Evolutionary conservation across 2,797 vertebrate species (phyloP).

Genomic region (Poeciliopsis paucimaculata): DNA sequence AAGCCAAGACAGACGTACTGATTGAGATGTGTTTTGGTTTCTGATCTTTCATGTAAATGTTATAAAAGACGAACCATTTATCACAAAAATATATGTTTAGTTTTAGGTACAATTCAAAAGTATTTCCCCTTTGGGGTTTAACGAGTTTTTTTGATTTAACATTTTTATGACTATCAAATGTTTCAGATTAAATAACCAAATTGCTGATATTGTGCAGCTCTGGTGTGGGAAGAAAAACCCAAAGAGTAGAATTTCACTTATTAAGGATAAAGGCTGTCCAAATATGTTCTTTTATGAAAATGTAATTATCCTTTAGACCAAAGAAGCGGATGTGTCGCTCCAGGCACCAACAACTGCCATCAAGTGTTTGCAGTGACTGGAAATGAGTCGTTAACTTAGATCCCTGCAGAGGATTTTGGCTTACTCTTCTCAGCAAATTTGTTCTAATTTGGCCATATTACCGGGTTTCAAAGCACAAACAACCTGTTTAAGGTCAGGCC

Average conservation of each 20-base stretch:
- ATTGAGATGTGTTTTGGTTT: neutral
- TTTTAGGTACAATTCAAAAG: neutral
- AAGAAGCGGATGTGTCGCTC: neutral
- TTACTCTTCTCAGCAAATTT: neutral
- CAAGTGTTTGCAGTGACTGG: neutral
- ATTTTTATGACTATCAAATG: neutral
- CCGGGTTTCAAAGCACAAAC: neutral
- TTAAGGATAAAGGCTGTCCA: neutral
- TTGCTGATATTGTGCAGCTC: neutral
- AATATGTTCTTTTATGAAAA: neutral
- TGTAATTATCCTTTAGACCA: neutral
- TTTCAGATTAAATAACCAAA: neutral
- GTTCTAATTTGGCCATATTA: neutral
- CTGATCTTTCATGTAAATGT: neutral
- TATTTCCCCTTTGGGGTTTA: neutral
- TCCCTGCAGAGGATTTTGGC: accelerated
- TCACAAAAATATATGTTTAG: neutral
- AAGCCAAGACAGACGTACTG: neutral
- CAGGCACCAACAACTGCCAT: neutral
- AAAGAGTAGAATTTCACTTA: neutral
- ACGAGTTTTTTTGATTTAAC: neutral
- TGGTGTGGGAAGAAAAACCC: neutral
- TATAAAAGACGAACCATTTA: neutral
- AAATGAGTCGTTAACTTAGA: neutral
- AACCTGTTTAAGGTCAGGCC: neutral